Evolutionary conservation across 2,888 invertebrate genomes (phyloP).

Genomic region (Buathra laborator): DNA sequence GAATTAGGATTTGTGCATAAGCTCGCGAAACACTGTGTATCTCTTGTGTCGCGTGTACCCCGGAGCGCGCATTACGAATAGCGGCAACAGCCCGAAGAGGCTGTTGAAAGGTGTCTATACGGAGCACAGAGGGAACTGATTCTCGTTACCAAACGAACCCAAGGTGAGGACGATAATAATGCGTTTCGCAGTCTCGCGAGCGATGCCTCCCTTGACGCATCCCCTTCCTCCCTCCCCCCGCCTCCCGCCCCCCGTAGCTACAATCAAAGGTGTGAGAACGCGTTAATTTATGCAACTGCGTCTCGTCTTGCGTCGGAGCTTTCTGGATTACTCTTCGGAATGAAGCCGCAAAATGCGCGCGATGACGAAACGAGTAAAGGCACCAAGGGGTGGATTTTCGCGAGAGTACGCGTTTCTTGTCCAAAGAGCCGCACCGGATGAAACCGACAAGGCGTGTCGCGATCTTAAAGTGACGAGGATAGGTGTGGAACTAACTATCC

Average conservation of each 20-base stretch:
- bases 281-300: conserved; percentile 27
- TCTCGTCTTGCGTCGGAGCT: conserved; percentile 1
- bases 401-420: conserved; percentile 1
- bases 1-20: neutral
- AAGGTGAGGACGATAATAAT: neutral
- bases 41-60: neutral
- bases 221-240: no score
- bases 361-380: neutral
- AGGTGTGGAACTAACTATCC: neutral
- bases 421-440: neutral
- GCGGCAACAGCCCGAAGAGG: no score
- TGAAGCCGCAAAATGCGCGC: conserved; percentile 10
- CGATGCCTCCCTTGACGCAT: neutral
- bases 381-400: neutral
- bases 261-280: conserved; percentile 2
- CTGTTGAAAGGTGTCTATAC: no score
- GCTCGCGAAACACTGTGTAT: neutral
- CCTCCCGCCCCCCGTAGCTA: neutral
- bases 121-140: neutral
- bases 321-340: conserved; percentile 3
- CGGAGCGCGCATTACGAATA: neutral
- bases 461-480: conserved; percentile 15
- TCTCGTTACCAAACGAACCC: neutral
- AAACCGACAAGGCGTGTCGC: conserved; percentile 15
- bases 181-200: neutral